Conservation (phyloP, 2,113 vertebrate genomes). For the Microcebus tavaratra region DNA sequence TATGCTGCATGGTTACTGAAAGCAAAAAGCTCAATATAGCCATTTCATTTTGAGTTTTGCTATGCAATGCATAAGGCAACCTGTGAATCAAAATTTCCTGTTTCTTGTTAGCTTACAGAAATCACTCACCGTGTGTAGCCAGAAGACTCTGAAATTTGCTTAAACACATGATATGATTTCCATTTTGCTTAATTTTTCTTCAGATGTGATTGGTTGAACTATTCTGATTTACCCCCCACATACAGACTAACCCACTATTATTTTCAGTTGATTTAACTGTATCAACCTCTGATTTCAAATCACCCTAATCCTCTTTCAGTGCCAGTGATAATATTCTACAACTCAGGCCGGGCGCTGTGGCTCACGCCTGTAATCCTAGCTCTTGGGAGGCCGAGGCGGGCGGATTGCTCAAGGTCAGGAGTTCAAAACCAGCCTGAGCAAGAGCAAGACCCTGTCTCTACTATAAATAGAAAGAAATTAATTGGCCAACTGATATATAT, state of each 20-base stretch:
- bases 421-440: too few species aligned
- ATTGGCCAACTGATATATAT: too few species aligned
- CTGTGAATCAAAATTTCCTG: neutral
- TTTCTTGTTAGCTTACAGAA: neutral
- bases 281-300: neutral
- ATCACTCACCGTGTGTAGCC: neutral
- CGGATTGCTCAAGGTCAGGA: too few species aligned
- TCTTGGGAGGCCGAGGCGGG: too few species aligned
- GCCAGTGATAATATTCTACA: neutral
- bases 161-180: neutral
- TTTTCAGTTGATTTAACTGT: neutral
- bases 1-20: neutral
- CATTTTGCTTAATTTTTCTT: neutral
- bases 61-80: neutral
- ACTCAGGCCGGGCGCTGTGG: neutral
- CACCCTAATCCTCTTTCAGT: neutral
- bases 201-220: neutral
- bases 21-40: neutral
- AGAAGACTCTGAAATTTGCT: neutral
- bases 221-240: neutral
- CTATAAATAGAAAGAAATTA: too few species aligned
- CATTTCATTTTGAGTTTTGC: conserved; percentile 48
- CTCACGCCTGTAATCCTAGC: too few species aligned
- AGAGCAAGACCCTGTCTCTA: too few species aligned
- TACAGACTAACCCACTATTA: neutral